Evolutionary conservation across 35 echinoderm and acorn worm species (phyloP).

Genomic region (Eucidaris tribuloides): DNA sequence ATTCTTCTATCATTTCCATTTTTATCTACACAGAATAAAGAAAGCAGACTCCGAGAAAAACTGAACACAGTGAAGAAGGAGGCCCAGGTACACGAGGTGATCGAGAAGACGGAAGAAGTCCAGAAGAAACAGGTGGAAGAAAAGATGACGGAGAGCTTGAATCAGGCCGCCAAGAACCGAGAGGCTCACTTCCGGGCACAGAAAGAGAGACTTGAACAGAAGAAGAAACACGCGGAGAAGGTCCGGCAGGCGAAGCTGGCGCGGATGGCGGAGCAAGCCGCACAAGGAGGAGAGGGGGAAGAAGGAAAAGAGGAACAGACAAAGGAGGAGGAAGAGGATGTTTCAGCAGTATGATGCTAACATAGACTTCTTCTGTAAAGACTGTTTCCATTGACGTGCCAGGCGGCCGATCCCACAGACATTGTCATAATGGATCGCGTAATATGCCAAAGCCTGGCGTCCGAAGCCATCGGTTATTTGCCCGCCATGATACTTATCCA

Average conservation of each 20-base stretch:
- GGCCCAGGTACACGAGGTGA: slow-evolving; percentile 55
- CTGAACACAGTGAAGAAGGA: slow-evolving; percentile 84
- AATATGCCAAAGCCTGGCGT: too few relatives aligned
- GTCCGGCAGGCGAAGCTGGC: slow-evolving; percentile 77
- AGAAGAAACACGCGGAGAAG: slow-evolving; percentile 85
- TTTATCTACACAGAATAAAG: slow-evolving; percentile 56
- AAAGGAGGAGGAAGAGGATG: neutral
- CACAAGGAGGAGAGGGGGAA: slow-evolving; percentile 11
- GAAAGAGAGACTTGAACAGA: slow-evolving; percentile 74
- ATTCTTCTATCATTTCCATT: slow-evolving; percentile 26
- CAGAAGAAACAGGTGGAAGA: slow-evolving; percentile 60
- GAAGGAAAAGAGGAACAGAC: neutral
- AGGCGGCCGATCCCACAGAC: too few relatives aligned
- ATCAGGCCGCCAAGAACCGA: slow-evolving; percentile 62
- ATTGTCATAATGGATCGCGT: too few relatives aligned
- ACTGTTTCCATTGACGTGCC: too few relatives aligned
- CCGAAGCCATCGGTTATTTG: too few relatives aligned
- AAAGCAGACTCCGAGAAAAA: slow-evolving; percentile 73
- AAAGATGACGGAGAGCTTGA: slow-evolving; percentile 46
- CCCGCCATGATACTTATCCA: too few relatives aligned
- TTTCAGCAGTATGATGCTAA: slow-evolving; percentile 60
- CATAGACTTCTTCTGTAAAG: too few relatives aligned
- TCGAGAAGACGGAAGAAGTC: slow-evolving; percentile 52
- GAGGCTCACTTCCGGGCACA: slow-evolving; percentile 66
- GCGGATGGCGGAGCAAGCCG: slow-evolving; percentile 58